Evolutionary conservation across 2,797 vertebrate genomes (phyloP), one percentile per base, ranked within the genome.

Genomic region (Thamnophis elegans): DNA sequence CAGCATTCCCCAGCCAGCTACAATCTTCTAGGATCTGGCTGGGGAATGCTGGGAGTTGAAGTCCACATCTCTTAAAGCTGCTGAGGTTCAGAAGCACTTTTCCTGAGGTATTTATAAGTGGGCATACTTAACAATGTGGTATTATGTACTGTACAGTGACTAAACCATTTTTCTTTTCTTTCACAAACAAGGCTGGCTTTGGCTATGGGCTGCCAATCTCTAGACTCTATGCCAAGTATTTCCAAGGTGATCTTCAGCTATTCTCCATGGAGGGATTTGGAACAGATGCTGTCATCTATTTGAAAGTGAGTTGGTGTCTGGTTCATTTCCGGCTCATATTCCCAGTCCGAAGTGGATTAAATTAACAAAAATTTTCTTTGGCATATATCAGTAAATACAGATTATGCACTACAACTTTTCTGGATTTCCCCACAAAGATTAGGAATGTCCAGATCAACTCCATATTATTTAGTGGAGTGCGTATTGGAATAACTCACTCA

Each of bases 231-330:
- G 99, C 99, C 96, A 98, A 98, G 96, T 99, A 99, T 96, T 99
- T 99, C 98, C 99, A 99, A 97, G 99, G 99, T 2, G 99, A 99
- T 96, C 97, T 99, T 95, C 98, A 99, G 97, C 98, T 99, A 82
- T 99, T 98, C 96, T 99, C 99, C 86, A 99, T 99, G 99, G 99
- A 99, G 95, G 98, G 99, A 90, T 98, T 98, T 0, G 99, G 99
- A 95, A 99, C 99, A 0, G 99, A 99, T 0, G 99, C 99, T 0
- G 98, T 99, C 96, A 98, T 99, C 97, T 98, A 99, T 97, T 96
- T 99, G 89, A 99, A 99, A 98, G 99, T 99, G 95, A 93, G 95
- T 8, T 0, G 1, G 12, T 0, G 12, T 22, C 16, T 8, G 51
- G 3, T 28, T 59, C 26, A 82, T 42, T 78, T 78, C 18, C 36